A percentile compares a stretch with the other conserved stretches of the same genome.
These are phyloP conservation scores for Podarcis lilfordi DNA, from an alignment of 2,797 vertebrate species.

Conservation along the genomic window DNA sequence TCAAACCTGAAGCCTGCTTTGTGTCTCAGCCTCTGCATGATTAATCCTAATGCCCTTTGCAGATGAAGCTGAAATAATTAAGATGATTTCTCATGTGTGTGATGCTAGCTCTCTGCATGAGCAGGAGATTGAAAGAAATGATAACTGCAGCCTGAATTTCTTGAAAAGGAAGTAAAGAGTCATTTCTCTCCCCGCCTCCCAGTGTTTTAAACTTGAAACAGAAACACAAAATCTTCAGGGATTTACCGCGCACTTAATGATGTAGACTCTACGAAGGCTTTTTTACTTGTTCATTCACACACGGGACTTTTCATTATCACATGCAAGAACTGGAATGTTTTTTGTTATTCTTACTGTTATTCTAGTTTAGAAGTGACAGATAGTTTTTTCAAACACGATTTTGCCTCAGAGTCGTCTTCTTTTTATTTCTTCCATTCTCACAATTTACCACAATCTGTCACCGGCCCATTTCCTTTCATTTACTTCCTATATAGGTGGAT, in stretches of 20 bases:
- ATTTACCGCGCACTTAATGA: background rate
- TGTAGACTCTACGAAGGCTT: background rate
- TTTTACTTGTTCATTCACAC: background rate
- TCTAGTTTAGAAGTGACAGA: background rate
- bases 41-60: background rate
- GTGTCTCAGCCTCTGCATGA: background rate
- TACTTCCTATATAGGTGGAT: background rate
- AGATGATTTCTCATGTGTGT: conserved; percentile 7
- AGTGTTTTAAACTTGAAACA: background rate
- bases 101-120: background rate
- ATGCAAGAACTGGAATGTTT: background rate
- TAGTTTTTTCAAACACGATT: background rate
- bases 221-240: background rate
- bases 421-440: background rate
- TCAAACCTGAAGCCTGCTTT: background rate
- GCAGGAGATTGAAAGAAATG: background rate
- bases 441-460: background rate
- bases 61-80: conserved; percentile 27
- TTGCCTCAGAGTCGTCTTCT: background rate
- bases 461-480: background rate
- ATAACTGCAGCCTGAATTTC: background rate
- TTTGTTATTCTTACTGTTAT: background rate
- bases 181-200: background rate
- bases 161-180: background rate
- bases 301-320: background rate